Base-by-base conservation (phyloP, 2,888 invertebrate species). In the Nomada goodeniana region DNA sequence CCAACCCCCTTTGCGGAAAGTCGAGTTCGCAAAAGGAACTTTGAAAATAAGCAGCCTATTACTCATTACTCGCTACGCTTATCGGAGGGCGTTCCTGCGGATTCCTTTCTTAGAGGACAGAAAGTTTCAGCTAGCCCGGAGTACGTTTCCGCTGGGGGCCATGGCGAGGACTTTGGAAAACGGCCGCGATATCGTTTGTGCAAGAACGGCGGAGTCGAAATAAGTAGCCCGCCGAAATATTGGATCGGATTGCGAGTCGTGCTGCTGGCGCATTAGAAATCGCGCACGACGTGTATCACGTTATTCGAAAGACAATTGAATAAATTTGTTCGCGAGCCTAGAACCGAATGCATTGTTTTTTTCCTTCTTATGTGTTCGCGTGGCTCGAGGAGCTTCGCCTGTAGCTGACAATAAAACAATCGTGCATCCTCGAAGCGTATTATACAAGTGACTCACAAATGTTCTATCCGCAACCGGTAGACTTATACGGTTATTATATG, bases 41-140 rank as follows among this genome's bases (percentile, higher is more conserved):
- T 91, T 77, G 90, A 89, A 91, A 91, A 92, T 91, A 91, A 91
- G 91, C 91, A 91, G 90, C 89, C 91, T 90, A 91, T 92, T 91
- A 91, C 89, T 91, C 91, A 91, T 92, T 88, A 88, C 86, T 82
- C 83, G 85, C 85, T 83, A 77, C 75, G 77, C 89, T 89, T 89
- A 89, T 89, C 89, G 82, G 75, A 57, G 69, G 65, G 59, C 78
- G 71, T 75, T 79, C 86, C 70, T 63, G 74, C 20, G 52, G 53
- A 79, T 87, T 70, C 67, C 86, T 64, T 73, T 73, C 78, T 47
- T 57, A 61, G 1, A 1, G 61, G 42, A 63, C 55, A 42, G 64
- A 69, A 83, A 81, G 57, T 73, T 82, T 68, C 65, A 42, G 71
- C 77, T 68, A 64, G 72, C 50, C 18, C n/a, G 67, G 53, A 65